Conservation (phyloP, 2,888 invertebrate genomes). For the Phengaris arion region DNA sequence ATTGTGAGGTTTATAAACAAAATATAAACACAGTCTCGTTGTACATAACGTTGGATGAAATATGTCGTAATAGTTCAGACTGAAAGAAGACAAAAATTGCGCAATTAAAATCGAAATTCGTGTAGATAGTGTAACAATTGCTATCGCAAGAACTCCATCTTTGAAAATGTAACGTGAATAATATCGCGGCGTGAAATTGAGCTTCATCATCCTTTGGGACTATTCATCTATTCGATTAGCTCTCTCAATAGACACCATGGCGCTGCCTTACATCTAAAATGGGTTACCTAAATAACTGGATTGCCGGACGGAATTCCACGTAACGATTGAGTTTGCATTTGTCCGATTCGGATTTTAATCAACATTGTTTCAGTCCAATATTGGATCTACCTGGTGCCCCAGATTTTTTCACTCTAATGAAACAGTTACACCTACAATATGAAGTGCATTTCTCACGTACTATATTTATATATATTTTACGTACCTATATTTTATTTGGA, state of each 20-base stretch:
- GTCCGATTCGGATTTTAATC: conserved; percentile 63
- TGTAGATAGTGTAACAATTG: background rate
- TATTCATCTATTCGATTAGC: conserved; percentile 58
- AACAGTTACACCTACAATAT: background rate
- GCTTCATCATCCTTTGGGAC: conserved; percentile 43
- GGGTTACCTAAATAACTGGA: conserved; percentile 71
- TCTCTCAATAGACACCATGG: conserved; percentile 50
- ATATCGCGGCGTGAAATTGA: conserved; percentile 27
- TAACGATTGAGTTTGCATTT: conserved; percentile 58
- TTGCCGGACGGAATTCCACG: conserved; percentile 55
- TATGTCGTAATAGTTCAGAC: background rate
- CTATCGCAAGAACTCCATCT: conserved; percentile 18
- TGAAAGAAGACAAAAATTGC: background rate
- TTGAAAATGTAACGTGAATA: conserved; percentile 27
- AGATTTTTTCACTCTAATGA: conserved; percentile 35
- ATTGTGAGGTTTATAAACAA: too few relatives aligned
- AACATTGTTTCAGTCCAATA: conserved; percentile 46
- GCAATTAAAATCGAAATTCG: conserved; percentile 3
- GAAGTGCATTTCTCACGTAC: background rate
- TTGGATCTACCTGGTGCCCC: conserved; percentile 39
- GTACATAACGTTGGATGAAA: too few relatives aligned
- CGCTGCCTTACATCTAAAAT: conserved; percentile 59
- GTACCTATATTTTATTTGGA: background rate
- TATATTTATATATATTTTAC: too few relatives aligned
- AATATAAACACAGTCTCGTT: too few relatives aligned